These are phyloP conservation scores for Hypsopygia costalis DNA, from an alignment of 2,888 invertebrate species.

Conservation along the genomic window DNA sequence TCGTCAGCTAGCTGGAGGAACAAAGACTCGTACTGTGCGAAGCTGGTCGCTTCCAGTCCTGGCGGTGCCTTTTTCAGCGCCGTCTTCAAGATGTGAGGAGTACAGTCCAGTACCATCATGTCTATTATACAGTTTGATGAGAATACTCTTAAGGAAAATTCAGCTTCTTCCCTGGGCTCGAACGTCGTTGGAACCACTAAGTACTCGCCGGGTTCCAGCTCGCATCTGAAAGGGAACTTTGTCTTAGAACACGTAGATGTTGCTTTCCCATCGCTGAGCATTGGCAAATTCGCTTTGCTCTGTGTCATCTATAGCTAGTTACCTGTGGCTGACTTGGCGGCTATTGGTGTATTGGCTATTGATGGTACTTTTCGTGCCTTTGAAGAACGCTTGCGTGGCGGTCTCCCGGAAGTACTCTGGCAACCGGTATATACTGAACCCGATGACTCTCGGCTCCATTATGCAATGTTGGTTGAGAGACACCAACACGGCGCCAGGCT, in stretches of 20 bases:
- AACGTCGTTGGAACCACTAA: constrained; percentile 94
- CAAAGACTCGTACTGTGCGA: constrained; percentile 93
- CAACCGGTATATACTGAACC: constrained; percentile 91
- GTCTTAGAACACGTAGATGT: constrained; percentile 1
- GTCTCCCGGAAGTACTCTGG: constrained; percentile 86
- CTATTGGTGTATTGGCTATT: constrained; percentile 96
- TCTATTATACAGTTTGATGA: constrained; percentile 86
- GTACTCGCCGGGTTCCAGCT: constrained; percentile 90
- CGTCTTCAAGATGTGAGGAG: constrained; percentile 85
- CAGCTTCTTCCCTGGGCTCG: constrained; percentile 93
- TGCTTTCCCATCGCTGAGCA: constrained; percentile 6
- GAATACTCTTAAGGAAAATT: constrained; percentile 91
- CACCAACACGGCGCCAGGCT: constrained; percentile 84
- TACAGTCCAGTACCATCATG: constrained; percentile 85
- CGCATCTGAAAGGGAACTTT: constrained; percentile 80
- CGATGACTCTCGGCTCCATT: constrained; percentile 95
- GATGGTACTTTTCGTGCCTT: constrained; percentile 90
- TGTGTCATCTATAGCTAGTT: constrained; percentile 4
- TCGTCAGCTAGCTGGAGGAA: constrained; percentile 95
- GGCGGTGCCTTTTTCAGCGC: constrained; percentile 89
- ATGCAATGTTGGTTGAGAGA: constrained; percentile 94
- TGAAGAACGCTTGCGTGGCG: constrained; percentile 89
- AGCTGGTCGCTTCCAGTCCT: constrained; percentile 85
- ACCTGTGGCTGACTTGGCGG: constrained; percentile 87
- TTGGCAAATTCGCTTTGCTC: constrained; percentile 7